phyloP scores from a whole-genome alignment of 2,113 vertebrate genomes.

The Galemys pyrenaicus region DNA sequence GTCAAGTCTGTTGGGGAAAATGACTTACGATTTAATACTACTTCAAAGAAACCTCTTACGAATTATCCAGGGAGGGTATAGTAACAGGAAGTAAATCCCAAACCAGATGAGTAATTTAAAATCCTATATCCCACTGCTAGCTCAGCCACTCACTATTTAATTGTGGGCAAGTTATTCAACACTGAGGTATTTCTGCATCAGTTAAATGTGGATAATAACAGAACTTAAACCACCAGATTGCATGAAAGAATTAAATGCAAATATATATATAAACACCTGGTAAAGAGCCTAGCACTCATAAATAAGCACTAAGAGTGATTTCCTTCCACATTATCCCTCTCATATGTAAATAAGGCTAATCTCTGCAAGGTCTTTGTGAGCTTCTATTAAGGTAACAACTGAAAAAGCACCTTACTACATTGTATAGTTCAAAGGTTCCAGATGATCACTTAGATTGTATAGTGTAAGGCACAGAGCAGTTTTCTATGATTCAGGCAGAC shows the following conservation, averaged over 20 bases:
- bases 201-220: not conserved
- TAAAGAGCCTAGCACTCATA: not conserved
- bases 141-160: not conserved
- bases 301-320: not conserved
- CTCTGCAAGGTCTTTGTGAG: not conserved
- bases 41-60: not conserved
- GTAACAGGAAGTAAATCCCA: not conserved
- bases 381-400: not conserved
- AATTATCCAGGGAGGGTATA: not conserved
- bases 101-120: not conserved
- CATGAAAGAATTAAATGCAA: not conserved
- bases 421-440: not conserved
- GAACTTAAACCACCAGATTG: not conserved
- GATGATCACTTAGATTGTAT: too few relatives aligned
- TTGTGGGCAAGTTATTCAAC: not conserved
- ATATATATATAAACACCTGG: not conserved
- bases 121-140: not conserved
- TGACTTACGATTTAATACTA: not conserved
- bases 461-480: too few relatives aligned
- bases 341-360: not conserved
- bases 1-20: not conserved
- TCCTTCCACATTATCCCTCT: not conserved
- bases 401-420: not conserved
- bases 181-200: not conserved
- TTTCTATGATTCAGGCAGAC: too few relatives aligned